Conservation (phyloP, 2,888 invertebrate genomes). For the Geotrupes spiniger region DNA sequence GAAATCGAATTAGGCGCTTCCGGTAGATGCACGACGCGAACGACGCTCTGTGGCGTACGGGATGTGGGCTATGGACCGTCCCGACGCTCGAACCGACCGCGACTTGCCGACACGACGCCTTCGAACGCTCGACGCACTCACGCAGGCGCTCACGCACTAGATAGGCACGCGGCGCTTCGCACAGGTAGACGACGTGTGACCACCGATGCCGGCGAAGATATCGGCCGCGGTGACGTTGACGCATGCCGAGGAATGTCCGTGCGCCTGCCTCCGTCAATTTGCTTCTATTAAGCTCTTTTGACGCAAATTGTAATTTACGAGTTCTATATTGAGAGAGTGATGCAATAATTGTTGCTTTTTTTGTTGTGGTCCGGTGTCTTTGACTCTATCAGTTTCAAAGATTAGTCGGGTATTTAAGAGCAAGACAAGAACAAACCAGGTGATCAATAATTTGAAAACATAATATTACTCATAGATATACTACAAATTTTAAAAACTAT, state of each 20-base stretch:
- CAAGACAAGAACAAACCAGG: too few relatives aligned
- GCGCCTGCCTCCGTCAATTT: too few relatives aligned
- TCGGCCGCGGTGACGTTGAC: background rate
- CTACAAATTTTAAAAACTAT: too few relatives aligned
- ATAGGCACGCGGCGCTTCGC: slow-evolving; percentile 12
- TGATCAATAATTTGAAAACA: too few relatives aligned
- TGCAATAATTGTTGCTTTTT: background rate
- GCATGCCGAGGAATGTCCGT: background rate
- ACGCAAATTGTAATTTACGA: background rate
- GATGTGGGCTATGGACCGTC: background rate
- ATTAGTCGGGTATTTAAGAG: too few relatives aligned
- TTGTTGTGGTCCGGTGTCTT: too few relatives aligned
- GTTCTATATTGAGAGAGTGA: background rate
- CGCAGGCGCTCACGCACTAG: slow-evolving; percentile 16
- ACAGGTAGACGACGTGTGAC: background rate
- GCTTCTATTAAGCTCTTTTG: background rate
- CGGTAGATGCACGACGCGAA: too few relatives aligned
- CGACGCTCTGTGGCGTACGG: background rate
- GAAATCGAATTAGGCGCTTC: too few relatives aligned
- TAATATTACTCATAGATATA: too few relatives aligned
- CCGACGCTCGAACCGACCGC: background rate
- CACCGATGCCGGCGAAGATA: background rate
- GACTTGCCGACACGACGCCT: slow-evolving; percentile 5
- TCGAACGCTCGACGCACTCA: slow-evolving; percentile 6
- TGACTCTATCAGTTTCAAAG: too few relatives aligned